Conservation (phyloP, 2,888 invertebrate genomes). For the Barypeithes pellucidus region DNA sequence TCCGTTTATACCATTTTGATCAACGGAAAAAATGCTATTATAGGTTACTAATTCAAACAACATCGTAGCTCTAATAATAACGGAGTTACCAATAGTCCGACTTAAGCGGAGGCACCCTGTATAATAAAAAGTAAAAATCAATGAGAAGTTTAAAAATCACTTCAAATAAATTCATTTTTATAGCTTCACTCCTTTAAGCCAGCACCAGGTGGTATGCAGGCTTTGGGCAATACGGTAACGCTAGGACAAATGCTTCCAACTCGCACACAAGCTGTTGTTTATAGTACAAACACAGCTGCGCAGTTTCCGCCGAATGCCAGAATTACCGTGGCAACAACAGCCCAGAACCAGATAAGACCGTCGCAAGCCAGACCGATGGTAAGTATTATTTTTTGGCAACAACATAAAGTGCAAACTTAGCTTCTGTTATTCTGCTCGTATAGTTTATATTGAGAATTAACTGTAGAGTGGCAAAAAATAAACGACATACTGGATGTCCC, state of each 20-base stretch:
- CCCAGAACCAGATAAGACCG: constrained; percentile 60
- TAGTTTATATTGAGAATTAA: no score
- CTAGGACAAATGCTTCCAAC: constrained; percentile 68
- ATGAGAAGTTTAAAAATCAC: neutral
- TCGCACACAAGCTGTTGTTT: constrained; percentile 69
- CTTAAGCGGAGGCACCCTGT: no score
- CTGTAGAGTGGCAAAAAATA: no score
- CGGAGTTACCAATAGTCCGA: no score
- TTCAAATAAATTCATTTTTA: constrained; percentile 9
- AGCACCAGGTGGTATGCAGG: constrained; percentile 64
- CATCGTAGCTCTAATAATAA: no score
- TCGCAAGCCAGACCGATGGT: constrained; percentile 63
- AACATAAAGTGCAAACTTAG: no score
- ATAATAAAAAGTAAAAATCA: constrained; percentile 59
- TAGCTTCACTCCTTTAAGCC: constrained; percentile 66
- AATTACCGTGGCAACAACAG: constrained; percentile 65
- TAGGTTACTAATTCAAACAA: no score
- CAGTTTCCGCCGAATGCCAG: constrained; percentile 65
- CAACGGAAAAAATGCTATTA: no score
- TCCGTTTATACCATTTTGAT: no score
- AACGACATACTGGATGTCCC: no score
- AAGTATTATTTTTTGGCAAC: constrained; percentile 45
- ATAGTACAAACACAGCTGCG: constrained; percentile 64
- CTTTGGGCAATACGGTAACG: constrained; percentile 66
- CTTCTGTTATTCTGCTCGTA: no score